Evolutionary conservation across 35 echinoderm and acorn worm species (phyloP), one percentile per base, ranked within the genome.

Genomic region (Ophioderma brevispina): DNA sequence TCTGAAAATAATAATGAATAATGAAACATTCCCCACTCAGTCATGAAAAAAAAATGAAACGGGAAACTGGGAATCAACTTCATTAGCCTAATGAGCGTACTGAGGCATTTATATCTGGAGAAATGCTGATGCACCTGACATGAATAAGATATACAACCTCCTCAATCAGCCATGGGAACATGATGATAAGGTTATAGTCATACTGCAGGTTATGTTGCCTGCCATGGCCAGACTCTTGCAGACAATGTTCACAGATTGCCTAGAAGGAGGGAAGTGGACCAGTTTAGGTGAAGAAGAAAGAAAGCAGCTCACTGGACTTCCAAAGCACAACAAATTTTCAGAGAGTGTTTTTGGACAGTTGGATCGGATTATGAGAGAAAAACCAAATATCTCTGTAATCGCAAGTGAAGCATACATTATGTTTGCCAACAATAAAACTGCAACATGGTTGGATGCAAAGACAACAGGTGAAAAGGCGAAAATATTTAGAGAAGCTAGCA

Each of bases 341-440:
- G 91, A 93, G 28, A 84, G 91, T 49, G 40, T 93, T 15, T 93
- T 88, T 83, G 91, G 78, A 1, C 86, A 93, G 35, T 37, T 88
- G 36, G 79, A 88, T 37, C 50, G 80, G 13, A 23, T n/a, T n/a
- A n/a, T 92, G 25, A 39, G 25, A 76, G 84, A 79, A 39, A 92
- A 92, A 86, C 64, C 75, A 28, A 59, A 77, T 59, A 85, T 91
- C 31, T 42, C 90, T 21, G 55, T 83, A 70, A 75, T 84, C 39
- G 38, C 81, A 17, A 28, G 32, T 23, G 88, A 90, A 76, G 82
- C 89, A 6, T 91, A 82, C 55, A 90, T 90, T 14, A 81, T 75
- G 87, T 90, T 90, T 39, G 14, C 87, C 3, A 76, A 81, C 28
- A 90, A 90, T 33, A 90, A 82, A 30, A 90, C 88, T 11, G 50